phyloP scores from a whole-genome alignment of 2,797 vertebrate species.

The Pogoniulus pusillus region DNA sequence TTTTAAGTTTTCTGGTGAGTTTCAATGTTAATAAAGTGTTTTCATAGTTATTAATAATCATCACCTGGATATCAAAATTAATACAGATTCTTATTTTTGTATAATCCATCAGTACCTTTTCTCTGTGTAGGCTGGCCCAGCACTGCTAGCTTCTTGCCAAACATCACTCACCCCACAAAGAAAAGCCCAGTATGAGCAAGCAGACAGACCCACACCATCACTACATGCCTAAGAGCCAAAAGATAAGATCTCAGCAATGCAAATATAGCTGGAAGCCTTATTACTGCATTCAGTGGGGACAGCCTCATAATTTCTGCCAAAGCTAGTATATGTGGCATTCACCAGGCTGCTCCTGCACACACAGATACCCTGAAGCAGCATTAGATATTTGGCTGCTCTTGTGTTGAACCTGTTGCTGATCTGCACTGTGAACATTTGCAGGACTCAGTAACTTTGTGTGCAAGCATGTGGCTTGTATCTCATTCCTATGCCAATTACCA shows the following conservation, averaged over 20 bases:
- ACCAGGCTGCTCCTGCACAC: neutral
- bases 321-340: fast-evolving
- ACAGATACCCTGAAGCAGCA: neutral
- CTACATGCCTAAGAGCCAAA: neutral
- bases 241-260: neutral
- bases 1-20: too few species aligned
- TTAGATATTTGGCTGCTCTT: neutral
- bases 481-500: neutral
- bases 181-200: neutral
- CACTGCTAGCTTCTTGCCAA: neutral
- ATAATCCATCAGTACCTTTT: too few species aligned
- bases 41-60: too few species aligned
- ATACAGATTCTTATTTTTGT: too few species aligned
- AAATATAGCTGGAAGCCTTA: neutral
- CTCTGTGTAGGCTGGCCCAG: neutral
- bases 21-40: too few species aligned
- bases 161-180: neutral
- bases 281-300: neutral
- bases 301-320: neutral
- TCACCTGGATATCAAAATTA: too few species aligned
- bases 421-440: neutral
- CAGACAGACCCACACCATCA: neutral
- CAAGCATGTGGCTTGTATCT: fast-evolving
- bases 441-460: neutral
- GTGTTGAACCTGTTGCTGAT: neutral